Percentiles rank a stretch among this genome's conserved stretches.
Evolutionary conservation across 2,113 vertebrate species (phyloP).

Genomic region (Mesembrinibis cayennensis): DNA sequence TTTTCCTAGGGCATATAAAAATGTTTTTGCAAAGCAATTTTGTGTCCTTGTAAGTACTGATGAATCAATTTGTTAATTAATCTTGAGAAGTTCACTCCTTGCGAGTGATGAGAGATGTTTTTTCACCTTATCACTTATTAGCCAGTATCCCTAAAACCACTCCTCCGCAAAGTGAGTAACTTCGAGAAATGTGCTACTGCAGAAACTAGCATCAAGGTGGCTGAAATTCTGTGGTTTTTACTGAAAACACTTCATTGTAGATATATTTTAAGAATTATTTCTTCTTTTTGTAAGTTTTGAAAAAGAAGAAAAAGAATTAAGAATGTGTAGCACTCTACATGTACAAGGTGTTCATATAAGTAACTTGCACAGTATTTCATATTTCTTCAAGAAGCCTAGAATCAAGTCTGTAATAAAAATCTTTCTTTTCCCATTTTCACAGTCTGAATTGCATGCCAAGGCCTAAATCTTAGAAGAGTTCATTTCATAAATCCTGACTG

Average conservation of each 20-base stretch:
- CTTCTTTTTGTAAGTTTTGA: neutral
- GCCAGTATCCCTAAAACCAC: neutral
- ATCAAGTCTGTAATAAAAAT: neutral
- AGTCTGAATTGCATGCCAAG: neutral
- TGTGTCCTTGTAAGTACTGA: neutral
- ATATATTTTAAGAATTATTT: neutral
- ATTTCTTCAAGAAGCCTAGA: neutral
- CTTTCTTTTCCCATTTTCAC: neutral
- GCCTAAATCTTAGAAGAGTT: neutral
- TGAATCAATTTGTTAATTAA: neutral
- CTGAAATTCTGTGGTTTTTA: neutral
- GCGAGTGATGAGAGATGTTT: rapidly evolving
- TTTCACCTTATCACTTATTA: neutral
- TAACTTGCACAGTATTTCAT: neutral
- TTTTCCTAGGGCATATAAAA: neutral
- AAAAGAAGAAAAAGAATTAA: neutral
- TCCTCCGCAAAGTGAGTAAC: neutral
- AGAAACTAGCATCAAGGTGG: neutral
- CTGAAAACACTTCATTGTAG: neutral
- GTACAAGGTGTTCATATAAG: neutral
- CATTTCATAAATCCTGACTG: neutral
- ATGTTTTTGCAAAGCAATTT: neutral
- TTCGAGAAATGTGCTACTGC: neutral
- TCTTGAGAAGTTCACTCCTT: neutral
- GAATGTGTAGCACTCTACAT: neutral